Conservation (phyloP, 2,888 invertebrate species). For the Heliconius sara region DNA sequence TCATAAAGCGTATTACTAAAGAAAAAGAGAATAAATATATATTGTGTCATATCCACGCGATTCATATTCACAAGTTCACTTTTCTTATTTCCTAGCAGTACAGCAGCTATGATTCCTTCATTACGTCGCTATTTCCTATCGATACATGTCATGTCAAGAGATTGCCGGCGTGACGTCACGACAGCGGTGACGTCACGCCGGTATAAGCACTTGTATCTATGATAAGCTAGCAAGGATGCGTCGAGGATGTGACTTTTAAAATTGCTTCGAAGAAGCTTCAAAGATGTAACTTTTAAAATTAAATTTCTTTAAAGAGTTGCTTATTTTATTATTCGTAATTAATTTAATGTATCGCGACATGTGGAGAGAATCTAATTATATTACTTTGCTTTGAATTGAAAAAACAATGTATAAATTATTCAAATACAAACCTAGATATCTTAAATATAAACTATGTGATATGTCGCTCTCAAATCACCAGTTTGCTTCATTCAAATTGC, state of each 20-base stretch:
- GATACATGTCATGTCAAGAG: slow-evolving; percentile 14
- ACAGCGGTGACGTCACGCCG: not conserved
- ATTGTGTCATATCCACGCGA: not conserved
- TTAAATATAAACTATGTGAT: too few species aligned
- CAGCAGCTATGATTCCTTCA: slow-evolving; percentile 39
- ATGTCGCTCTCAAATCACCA: too few species aligned
- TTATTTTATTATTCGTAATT: not conserved
- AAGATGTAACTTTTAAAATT: not conserved
- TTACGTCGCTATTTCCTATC: slow-evolving; percentile 38
- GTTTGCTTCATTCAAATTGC: too few species aligned
- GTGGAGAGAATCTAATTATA: too few species aligned
- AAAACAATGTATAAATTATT: too few species aligned
- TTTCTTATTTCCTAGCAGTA: slow-evolving; percentile 41
- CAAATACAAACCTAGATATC: too few species aligned
- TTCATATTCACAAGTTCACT: slow-evolving; percentile 8
- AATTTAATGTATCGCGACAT: too few species aligned
- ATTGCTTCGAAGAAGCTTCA: not conserved
- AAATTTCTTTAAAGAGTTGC: not conserved
- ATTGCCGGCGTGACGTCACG: slow-evolving; percentile 24
- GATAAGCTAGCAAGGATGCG: slow-evolving; percentile 17
- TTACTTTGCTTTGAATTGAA: too few species aligned
- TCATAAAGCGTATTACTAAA: not conserved
- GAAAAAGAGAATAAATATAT: not conserved
- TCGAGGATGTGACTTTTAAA: not conserved
- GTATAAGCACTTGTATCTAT: not conserved